phyloP scores from a whole-genome alignment of 1,140 invertebrate genomes.

The Colletes latitarsis region DNA sequence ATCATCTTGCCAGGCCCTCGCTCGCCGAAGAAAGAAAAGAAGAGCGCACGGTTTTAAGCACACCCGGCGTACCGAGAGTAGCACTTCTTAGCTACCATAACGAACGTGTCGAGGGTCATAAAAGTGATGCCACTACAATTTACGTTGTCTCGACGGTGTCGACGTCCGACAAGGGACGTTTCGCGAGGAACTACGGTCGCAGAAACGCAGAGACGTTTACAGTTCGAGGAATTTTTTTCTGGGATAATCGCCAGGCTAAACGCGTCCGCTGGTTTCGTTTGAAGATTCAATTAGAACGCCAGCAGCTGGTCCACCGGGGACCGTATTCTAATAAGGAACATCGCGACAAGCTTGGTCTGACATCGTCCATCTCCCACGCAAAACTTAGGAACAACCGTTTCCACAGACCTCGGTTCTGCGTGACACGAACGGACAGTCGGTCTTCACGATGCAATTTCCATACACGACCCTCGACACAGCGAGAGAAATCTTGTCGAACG shows the following conservation, averaged over 20 bases:
- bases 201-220: not conserved
- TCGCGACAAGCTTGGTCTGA: no score
- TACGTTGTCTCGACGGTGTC: conserved; percentile 59
- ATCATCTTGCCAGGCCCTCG: conserved; percentile 14
- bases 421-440: no score
- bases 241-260: not conserved
- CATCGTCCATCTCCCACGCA: no score
- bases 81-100: conserved; percentile 51
- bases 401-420: no score
- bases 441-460: no score
- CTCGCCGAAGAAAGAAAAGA: conserved; percentile 24
- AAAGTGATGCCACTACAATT: conserved; percentile 61
- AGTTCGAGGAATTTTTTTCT: not conserved
- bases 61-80: conserved; percentile 19
- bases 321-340: not conserved
- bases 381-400: no score
- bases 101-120: conserved; percentile 54
- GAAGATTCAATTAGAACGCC: not conserved
- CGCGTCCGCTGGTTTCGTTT: not conserved
- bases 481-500: no score
- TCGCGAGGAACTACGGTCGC: conserved; percentile 13
- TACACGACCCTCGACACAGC: no score
- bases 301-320: not conserved
- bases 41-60: conserved; percentile 19
- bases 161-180: conserved; percentile 41